Base-by-base conservation (phyloP, 2,888 invertebrate genomes). In the Eilema caniola region DNA sequence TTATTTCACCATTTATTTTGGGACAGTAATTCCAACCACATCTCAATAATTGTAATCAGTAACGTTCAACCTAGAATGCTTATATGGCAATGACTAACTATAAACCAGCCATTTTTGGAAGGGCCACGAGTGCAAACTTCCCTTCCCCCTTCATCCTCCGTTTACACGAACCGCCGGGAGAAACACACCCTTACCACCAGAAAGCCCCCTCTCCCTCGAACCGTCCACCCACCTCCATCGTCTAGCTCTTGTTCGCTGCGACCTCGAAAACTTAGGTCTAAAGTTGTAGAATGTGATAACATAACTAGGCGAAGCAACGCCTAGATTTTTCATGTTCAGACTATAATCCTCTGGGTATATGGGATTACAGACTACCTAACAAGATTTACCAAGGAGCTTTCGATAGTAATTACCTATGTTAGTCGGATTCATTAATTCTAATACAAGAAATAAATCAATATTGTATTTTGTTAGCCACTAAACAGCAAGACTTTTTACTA, bases 231-330 rank as follows among this genome's bases (percentile, higher is more conserved):
- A 67, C 86, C 83, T 83, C 77, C 78, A 85, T 85, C 90, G 92
- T 91, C 92, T 92, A 90, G 92, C 90, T 88, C 88, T 89, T 87
- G 86, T 86, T 86, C 83, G 79, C 82, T 83, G 80, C 90, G 92
- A 90, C 93, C 93, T 91, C 91, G 89, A 92, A 91, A 93, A 92
- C 86, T 90, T 87, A 83, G 87, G 85, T 84, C 86, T 83, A 72
- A 79, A 78, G 77, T 81, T 75, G 70, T 68, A 72, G 70, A 72
- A 73, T 78, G 75, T 79, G 76, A 82, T 76, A 81, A 79, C 72
- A 78, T 81, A 72, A 78, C 71, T 76, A 62, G 57, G 72, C 69
- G 76, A 67, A 77, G 70, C 70, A 69, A 67, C 72, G 57, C 73
- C 78, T 72, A 37, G 76, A 76, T 81, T 81, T 76, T 69, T 76